phyloP scores from a whole-genome alignment of 2,888 invertebrate species.

The Nomada lathburiana region DNA sequence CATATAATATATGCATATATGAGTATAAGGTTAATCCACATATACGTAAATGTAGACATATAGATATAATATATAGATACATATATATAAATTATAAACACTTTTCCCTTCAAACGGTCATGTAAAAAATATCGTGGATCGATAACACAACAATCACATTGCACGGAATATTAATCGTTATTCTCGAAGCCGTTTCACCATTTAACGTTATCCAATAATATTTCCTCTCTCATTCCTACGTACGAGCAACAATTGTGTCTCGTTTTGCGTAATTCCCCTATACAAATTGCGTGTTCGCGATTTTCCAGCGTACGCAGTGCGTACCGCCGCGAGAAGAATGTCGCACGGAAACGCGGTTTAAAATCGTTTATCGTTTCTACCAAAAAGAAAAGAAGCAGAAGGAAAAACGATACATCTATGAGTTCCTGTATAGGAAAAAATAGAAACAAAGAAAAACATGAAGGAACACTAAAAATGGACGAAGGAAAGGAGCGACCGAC shows the following conservation, averaged over 20 bases:
- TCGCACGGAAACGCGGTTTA: background rate
- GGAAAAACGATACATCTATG: background rate
- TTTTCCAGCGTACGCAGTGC: background rate
- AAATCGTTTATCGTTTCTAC: background rate
- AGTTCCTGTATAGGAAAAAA: background rate
- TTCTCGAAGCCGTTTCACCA: conserved; percentile 14
- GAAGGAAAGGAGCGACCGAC: background rate
- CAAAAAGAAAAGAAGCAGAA: background rate
- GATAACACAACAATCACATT: conserved; percentile 56
- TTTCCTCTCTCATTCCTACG: background rate
- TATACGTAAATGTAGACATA: background rate
- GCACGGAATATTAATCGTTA: conserved; percentile 52
- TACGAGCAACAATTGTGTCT: conserved; percentile 14
- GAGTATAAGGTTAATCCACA: no score
- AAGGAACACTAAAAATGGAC: background rate
- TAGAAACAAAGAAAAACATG: no score
- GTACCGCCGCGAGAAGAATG: background rate
- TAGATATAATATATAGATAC: conserved; percentile 16
- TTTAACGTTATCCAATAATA: background rate
- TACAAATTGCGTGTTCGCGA: conserved; percentile 7
- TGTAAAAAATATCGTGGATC: conserved; percentile 43
- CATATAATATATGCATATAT: conserved; percentile 5
- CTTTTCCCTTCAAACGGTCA: conserved; percentile 17
- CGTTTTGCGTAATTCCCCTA: conserved; percentile 5
- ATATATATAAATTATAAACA: conserved; percentile 39